Percentiles rank a stretch among this genome's conserved stretches.
phyloP scores from a whole-genome alignment of 2,797 vertebrate genomes.

The Pyrrhura leucotis region DNA sequence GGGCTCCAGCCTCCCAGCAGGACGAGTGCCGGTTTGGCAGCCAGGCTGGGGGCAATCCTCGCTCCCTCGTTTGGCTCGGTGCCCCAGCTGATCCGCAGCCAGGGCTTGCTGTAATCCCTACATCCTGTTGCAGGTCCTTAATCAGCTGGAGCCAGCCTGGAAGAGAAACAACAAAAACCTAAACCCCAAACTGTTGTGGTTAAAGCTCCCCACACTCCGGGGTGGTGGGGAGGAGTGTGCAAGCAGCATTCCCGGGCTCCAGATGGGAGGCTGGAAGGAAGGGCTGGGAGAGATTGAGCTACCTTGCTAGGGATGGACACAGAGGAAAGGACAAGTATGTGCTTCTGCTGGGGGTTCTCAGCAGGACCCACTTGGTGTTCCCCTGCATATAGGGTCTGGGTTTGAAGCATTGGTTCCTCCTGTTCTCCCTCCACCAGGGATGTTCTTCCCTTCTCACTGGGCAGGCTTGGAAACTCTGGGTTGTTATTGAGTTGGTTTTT shows the following conservation, averaged over 20 bases:
- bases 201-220: not conserved
- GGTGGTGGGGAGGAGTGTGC: slow-evolving; percentile 35
- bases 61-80: slow-evolving; percentile 66
- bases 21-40: slow-evolving; percentile 33
- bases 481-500: slow-evolving; percentile 48
- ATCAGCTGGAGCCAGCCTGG: slow-evolving; percentile 77
- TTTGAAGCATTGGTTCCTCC: not conserved
- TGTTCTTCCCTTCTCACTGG: not conserved
- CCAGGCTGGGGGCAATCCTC: slow-evolving; percentile 57
- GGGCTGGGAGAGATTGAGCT: not conserved
- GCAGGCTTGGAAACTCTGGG: slow-evolving; percentile 21
- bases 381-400: not conserved
- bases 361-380: not conserved
- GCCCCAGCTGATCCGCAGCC: slow-evolving; percentile 76
- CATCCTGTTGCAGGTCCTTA: slow-evolving; percentile 84
- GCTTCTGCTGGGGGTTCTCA: not conserved
- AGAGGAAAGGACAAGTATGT: not conserved
- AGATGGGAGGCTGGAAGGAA: not conserved
- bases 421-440: not conserved
- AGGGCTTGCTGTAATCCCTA: slow-evolving; percentile 79
- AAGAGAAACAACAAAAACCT: not conserved
- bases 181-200: slow-evolving; percentile 20
- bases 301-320: not conserved
- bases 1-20: slow-evolving; percentile 40
- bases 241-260: not conserved